phyloP scores from a whole-genome alignment of 2,888 invertebrate species.

The Cremastobaeus sp. region DNA sequence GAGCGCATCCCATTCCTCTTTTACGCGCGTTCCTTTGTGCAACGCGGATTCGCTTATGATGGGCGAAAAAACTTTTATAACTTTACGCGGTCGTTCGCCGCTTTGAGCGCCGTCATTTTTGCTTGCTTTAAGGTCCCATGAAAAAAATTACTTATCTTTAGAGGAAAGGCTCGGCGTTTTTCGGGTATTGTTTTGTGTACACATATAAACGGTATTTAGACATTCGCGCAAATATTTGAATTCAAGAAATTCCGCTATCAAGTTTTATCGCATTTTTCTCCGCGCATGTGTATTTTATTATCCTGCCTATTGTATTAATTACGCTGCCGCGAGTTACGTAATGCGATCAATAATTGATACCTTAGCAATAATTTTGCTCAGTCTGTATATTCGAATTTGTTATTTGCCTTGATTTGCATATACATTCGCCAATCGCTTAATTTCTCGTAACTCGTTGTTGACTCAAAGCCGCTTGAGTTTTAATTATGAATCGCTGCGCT shows the following conservation, averaged over 20 bases:
- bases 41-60: slow-evolving; percentile 43
- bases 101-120: slow-evolving; percentile 39
- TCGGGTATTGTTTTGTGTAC: not conserved
- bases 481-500: slow-evolving; percentile 37
- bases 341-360: too few species aligned
- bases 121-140: slow-evolving; percentile 7
- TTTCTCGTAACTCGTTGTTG: slow-evolving; percentile 28
- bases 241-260: too few species aligned
- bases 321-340: too few species aligned
- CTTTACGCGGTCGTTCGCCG: slow-evolving; percentile 44
- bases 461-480: slow-evolving; percentile 29
- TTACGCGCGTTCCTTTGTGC: slow-evolving; percentile 58
- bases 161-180: not conserved
- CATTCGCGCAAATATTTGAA: too few species aligned
- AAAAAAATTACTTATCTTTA: slow-evolving; percentile 36
- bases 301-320: too few species aligned
- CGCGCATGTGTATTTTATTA: too few species aligned
- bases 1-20: slow-evolving; percentile 54
- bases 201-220: not conserved
- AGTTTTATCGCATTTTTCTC: too few species aligned
- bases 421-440: slow-evolving; percentile 7
- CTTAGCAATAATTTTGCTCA: too few species aligned
- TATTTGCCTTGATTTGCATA: too few species aligned
- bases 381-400: too few species aligned
- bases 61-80: slow-evolving; percentile 53